Base-by-base conservation (phyloP, 1,140 invertebrate species). In the Rhopalosiphum maidis region DNA sequence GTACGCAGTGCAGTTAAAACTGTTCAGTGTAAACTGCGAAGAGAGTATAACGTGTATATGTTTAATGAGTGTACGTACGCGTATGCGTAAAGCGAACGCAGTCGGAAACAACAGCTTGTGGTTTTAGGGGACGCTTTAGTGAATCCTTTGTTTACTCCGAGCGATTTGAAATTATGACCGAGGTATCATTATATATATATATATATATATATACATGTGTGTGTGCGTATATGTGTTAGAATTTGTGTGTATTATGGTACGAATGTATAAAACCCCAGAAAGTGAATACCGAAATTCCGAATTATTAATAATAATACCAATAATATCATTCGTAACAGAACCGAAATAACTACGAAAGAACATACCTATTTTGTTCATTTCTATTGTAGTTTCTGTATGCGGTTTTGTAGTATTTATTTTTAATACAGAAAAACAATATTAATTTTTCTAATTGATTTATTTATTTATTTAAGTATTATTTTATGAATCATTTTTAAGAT, bases 91-190 rank as follows among this genome's bases (percentile, higher is more conserved):
- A n/a, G n/a, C 21, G 21, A 89, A 54, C 3, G 48, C 48, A 89
- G 51, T 41, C 35, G 88, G 37, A 89, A 89, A 89, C 88, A 89
- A 88, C 87, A 88, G 87, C 46, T 88, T 55, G 88, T 37, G 88
- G 88, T 89, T 54, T 89, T 89, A 55, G 35, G 22, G 88, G 35
- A 55, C 35, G 88, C 22, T 35, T 89, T 89, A 18, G 88, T 23
- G 35, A 41, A 55, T 55, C 88, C 88, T 55, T 89, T 89, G 88
- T 89, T 89, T 55, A 55, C 88, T 54, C 22, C 35, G 3, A 89
- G 18, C 48, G 46, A 55, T 89, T 89, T 37, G 22, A 89, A 89
- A 55, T 54, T 55, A 23, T 37, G 51, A 22, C 88, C 21, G 11
- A 55, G 51, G 35, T 41, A 89, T 89, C 35, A 55, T 51, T 88